Conservation (phyloP, 1,140 invertebrate species). For the Drosophila leontia region DNA sequence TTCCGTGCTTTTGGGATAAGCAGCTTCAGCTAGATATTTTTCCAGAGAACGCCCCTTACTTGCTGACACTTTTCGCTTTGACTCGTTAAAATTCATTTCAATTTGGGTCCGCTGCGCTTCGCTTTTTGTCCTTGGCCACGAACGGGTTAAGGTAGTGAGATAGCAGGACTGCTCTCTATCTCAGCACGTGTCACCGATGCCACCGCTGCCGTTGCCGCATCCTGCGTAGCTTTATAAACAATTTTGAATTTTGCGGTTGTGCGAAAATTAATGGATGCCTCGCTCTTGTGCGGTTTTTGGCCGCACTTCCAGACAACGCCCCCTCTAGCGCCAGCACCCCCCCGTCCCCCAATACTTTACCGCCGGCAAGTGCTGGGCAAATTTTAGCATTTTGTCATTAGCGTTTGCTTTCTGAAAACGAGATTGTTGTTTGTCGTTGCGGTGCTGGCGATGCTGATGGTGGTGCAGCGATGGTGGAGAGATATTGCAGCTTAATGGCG, state of each 20-base stretch:
- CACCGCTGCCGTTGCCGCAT: slow-evolving; percentile 52
- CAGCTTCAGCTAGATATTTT: background rate
- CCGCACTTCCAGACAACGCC: slow-evolving; percentile 56
- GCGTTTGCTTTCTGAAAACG: slow-evolving; percentile 72
- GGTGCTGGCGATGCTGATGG: slow-evolving; percentile 34
- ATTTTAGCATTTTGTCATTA: slow-evolving; percentile 82
- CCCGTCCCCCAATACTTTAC: background rate
- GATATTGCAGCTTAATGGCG: slow-evolving; percentile 58
- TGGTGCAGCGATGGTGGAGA: slow-evolving; percentile 14
- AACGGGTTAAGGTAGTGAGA: slow-evolving; percentile 39
- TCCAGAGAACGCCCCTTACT: slow-evolving; percentile 22
- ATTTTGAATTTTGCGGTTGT: slow-evolving; percentile 83
- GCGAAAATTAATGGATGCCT: slow-evolving; percentile 83
- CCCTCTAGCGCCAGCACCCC: background rate
- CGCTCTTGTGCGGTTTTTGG: slow-evolving; percentile 79
- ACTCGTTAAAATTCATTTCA: slow-evolving; percentile 82
- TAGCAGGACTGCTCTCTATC: slow-evolving; percentile 30
- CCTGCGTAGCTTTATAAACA: slow-evolving; percentile 83
- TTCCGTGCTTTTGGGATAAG: background rate
- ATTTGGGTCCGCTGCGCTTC: slow-evolving; percentile 40
- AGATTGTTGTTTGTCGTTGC: slow-evolving; percentile 78
- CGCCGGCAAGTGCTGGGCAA: slow-evolving; percentile 39
- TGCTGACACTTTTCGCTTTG: slow-evolving; percentile 71
- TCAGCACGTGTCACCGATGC: slow-evolving; percentile 73
- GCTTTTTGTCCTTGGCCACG: slow-evolving; percentile 33